phyloP scores from a whole-genome alignment of 1,140 invertebrate genomes.

The Chrysopa pallens region DNA sequence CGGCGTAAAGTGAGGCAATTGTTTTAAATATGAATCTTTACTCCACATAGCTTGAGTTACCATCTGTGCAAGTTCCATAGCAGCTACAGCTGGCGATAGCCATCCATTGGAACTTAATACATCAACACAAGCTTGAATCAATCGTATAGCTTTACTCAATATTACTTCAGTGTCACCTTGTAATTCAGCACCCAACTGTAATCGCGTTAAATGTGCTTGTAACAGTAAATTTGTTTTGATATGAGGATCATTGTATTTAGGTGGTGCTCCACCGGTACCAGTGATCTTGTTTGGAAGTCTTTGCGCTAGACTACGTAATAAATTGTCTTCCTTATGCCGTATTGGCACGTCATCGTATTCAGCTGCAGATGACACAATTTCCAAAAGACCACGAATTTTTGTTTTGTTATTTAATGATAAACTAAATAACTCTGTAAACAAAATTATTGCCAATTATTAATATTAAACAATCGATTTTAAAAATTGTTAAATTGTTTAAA shows the following conservation, averaged over 20 bases:
- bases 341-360: constrained; percentile 94
- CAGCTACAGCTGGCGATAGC: constrained; percentile 91
- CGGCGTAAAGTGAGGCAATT: constrained; percentile 84
- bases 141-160: constrained; percentile 65
- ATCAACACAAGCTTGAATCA: constrained; percentile 98
- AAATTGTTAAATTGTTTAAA: too few species aligned
- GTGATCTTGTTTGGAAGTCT: constrained; percentile 65
- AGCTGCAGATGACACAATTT: constrained; percentile 94
- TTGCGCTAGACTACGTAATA: constrained; percentile 63
- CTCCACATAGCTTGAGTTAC: constrained; percentile 99
- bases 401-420: constrained; percentile 93
- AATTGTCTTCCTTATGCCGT: constrained; percentile 83
- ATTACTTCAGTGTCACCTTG: constrained; percentile 93
- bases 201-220: constrained; percentile 87
- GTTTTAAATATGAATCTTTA: constrained; percentile 94
- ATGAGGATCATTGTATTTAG: constrained; percentile 82
- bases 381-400: constrained; percentile 88
- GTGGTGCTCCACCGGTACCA: constrained; percentile 30
- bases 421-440: constrained; percentile 75
- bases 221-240: constrained; percentile 92
- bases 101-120: constrained; percentile 96
- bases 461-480: too few species aligned
- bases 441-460: background rate
- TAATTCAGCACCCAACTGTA: constrained; percentile 86
- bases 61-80: constrained; percentile 99